A percentile compares a stretch with the other conserved stretches of the same genome.
Conservation (phyloP, 1,140 invertebrate species). For the Charaxes varanes region DNA sequence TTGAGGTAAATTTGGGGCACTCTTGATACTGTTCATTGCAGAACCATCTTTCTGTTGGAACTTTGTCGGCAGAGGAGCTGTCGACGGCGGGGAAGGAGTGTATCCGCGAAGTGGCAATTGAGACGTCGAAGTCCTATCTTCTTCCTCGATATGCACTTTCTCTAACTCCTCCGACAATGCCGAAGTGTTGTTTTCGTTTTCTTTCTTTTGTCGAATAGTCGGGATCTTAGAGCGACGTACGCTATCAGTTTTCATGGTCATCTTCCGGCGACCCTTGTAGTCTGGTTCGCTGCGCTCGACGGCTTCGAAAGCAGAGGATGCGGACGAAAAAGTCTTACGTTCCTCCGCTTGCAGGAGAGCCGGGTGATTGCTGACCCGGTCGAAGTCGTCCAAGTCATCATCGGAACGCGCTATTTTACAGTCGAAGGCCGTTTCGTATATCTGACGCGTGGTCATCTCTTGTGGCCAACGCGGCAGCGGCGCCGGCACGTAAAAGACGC, state of each 20-base stretch:
- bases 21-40: conserved; percentile 84
- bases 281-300: conserved; percentile 59
- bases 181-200: conserved; percentile 74
- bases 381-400: conserved; percentile 87
- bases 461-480: conserved; percentile 79
- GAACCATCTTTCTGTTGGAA: conserved; percentile 83
- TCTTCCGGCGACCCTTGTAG: conserved; percentile 65
- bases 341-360: conserved; percentile 78
- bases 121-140: conserved; percentile 68
- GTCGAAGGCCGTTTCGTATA: conserved; percentile 93
- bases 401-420: conserved; percentile 88
- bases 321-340: conserved; percentile 63
- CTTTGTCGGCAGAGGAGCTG: conserved; percentile 85
- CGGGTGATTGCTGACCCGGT: conserved; percentile 86
- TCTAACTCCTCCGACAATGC: conserved; percentile 77
- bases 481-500: conserved; percentile 77
- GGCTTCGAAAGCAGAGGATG: conserved; percentile 67
- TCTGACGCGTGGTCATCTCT: conserved; percentile 78
- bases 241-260: conserved; percentile 68
- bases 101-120: conserved; percentile 76
- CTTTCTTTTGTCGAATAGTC: conserved; percentile 73
- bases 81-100: conserved; percentile 86
- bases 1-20: conserved; percentile 83
- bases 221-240: conserved; percentile 76
- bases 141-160: conserved; percentile 77